Evolutionary conservation across 2,888 invertebrate genomes (phyloP).

Genomic region (Apamea monoglypha): DNA sequence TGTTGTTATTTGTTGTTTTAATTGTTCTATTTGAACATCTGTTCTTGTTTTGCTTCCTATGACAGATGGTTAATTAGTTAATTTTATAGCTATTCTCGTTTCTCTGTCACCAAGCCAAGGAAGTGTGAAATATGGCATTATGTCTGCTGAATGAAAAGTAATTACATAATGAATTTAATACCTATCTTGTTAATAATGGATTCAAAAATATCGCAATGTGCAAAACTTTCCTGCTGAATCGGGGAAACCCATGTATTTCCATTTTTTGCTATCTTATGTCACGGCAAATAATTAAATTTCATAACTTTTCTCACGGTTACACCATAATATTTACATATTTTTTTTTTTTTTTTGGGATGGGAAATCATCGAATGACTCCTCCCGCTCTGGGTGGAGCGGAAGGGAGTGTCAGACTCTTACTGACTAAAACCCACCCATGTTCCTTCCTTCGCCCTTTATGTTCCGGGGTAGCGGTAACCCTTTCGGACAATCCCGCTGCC

Average conservation of each 20-base stretch:
- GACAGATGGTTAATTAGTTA: constrained; percentile 46
- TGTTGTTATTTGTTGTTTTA: constrained; percentile 45
- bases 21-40: constrained; percentile 57
- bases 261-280: background rate
- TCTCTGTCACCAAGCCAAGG: constrained; percentile 7
- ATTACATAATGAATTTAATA: background rate
- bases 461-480: too few species aligned
- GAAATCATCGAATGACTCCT: too few species aligned
- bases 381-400: too few species aligned
- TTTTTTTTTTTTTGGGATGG: too few species aligned
- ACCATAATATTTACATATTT: constrained; percentile 39
- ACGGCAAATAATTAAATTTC: background rate
- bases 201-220: background rate
- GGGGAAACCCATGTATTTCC: background rate
- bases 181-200: background rate
- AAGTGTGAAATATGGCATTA: background rate
- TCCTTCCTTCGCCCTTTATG: too few species aligned
- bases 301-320: constrained; percentile 46
- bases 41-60: constrained; percentile 29
- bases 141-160: background rate
- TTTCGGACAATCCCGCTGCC: too few species aligned
- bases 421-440: too few species aligned
- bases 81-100: constrained; percentile 33
- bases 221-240: background rate
- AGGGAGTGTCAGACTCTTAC: too few species aligned